A percentile compares a stretch with the other conserved stretches of the same genome.
Evolutionary conservation across 1,140 invertebrate genomes (phyloP).

Genomic region (Batillaria attramentaria): DNA sequence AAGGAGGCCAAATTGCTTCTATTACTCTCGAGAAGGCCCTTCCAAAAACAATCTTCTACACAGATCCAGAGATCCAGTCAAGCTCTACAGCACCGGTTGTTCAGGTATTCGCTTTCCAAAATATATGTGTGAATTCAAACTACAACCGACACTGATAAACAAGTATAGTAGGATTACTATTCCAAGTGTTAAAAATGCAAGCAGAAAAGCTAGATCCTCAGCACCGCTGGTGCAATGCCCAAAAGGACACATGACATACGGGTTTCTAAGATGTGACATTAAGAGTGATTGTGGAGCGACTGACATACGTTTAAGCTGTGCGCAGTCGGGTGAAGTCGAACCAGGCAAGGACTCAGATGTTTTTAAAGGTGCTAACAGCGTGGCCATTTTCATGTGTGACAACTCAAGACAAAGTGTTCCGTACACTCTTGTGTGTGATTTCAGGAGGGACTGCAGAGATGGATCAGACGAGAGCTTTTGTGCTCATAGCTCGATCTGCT

Average conservation of each 20-base stretch:
- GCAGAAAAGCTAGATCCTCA: too few relatives aligned
- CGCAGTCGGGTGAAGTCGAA: background rate
- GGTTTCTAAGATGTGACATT: background rate
- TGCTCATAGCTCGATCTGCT: background rate
- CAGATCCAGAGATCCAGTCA: too few relatives aligned
- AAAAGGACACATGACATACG: background rate
- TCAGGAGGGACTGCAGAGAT: constrained; percentile 12
- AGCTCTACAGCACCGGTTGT: background rate
- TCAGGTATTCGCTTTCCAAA: too few relatives aligned
- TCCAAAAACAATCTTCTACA: too few relatives aligned
- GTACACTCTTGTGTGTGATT: constrained; percentile 18
- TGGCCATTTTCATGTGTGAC: constrained; percentile 13
- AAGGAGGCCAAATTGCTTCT: background rate
- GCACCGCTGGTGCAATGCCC: background rate
- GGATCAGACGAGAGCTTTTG: constrained; percentile 11
- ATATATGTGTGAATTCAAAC: background rate
- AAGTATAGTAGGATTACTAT: background rate
- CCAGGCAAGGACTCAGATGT: background rate
- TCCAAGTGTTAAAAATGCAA: too few relatives aligned
- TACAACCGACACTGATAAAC: background rate
- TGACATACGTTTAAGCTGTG: background rate
- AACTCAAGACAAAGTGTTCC: background rate
- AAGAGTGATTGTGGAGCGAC: background rate
- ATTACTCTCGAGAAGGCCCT: background rate
- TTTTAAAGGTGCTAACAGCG: too few relatives aligned